phyloP scores from a whole-genome alignment of 2,113 vertebrate genomes.

The Rhadina sibilatrix region DNA sequence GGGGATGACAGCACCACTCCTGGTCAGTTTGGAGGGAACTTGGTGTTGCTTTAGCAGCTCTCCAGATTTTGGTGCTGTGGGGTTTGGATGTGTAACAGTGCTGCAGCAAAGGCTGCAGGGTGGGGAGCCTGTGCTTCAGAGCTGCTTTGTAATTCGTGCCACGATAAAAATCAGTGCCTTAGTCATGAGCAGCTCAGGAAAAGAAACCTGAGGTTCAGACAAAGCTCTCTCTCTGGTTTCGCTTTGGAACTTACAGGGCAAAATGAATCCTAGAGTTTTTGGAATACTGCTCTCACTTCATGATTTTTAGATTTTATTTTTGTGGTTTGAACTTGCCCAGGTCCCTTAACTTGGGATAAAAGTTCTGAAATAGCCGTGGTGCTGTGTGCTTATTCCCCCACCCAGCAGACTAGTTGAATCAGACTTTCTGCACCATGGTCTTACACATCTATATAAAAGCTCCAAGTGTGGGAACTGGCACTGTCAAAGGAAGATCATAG shows the following conservation, averaged over 20 bases:
- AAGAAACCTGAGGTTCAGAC: background rate
- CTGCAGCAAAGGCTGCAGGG: background rate
- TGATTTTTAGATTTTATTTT: background rate
- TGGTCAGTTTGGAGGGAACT: background rate
- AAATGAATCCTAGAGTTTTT: background rate
- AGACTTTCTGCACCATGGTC: background rate
- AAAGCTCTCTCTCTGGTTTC: background rate
- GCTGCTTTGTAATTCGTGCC: background rate
- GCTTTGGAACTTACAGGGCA: background rate
- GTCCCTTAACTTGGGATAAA: background rate
- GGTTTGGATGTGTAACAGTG: background rate
- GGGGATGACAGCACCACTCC: background rate
- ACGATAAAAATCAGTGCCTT: background rate
- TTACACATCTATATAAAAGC: background rate
- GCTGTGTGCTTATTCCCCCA: background rate
- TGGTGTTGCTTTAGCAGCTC: background rate
- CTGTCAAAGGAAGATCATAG: background rate
- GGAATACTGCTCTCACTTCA: accelerated
- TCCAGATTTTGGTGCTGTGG: background rate
- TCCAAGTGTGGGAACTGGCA: background rate
- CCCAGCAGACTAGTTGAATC: background rate
- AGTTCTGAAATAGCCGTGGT: background rate
- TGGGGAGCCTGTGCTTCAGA: background rate
- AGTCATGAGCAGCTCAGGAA: background rate
- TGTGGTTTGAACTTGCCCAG: background rate